Evolutionary conservation across 2,888 invertebrate species (phyloP).

Genomic region (Spicauda simplicius): DNA sequence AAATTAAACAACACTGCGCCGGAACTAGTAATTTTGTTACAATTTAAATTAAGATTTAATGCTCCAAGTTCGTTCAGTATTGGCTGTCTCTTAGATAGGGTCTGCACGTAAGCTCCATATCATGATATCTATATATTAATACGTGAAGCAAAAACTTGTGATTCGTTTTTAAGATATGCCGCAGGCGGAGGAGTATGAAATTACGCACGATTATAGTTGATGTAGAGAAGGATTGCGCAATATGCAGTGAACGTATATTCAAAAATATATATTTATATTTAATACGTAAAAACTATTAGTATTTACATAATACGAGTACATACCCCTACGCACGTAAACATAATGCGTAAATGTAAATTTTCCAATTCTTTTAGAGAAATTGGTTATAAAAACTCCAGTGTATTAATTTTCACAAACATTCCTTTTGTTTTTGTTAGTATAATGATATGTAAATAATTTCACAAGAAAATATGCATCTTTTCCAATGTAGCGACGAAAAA

Average conservation of each 20-base stretch:
- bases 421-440: not conserved
- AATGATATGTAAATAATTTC: not conserved
- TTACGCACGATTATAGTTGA: too few relatives aligned
- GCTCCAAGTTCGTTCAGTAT: conserved; percentile 39
- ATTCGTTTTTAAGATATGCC: too few relatives aligned
- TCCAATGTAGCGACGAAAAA: not conserved
- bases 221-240: too few relatives aligned
- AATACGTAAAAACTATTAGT: too few relatives aligned
- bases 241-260: too few relatives aligned
- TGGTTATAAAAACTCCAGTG: not conserved
- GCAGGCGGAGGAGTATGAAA: too few relatives aligned
- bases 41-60: conserved; percentile 63
- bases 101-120: not conserved
- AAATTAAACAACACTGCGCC: conserved; percentile 46
- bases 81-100: conserved; percentile 22
- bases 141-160: too few relatives aligned
- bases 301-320: too few relatives aligned
- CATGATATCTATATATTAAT: not conserved
- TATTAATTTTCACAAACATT: not conserved
- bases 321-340: not conserved
- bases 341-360: not conserved
- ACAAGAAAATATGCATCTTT: not conserved
- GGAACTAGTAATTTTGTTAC: conserved; percentile 55
- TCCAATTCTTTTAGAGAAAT: not conserved
- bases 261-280: too few relatives aligned